Evolutionary conservation across 2,797 vertebrate genomes (phyloP).

Genomic region (Melanotaenia nigrans): DNA sequence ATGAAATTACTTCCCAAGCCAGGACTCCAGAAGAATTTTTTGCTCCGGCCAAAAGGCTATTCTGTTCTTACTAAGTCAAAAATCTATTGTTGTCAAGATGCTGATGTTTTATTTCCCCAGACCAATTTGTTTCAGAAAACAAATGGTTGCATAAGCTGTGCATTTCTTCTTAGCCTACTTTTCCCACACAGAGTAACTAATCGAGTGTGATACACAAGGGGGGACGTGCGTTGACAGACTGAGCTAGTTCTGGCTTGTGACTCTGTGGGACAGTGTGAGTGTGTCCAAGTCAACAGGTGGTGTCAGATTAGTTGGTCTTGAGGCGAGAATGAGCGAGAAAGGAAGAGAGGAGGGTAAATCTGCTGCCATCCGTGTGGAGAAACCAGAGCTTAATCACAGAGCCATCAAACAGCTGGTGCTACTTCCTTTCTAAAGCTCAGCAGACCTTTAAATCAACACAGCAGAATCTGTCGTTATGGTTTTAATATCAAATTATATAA

Average conservation of each 20-base stretch:
- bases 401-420: slow-evolving; percentile 62
- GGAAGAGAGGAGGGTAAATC: slow-evolving; percentile 50
- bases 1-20: slow-evolving; percentile 47
- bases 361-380: slow-evolving; percentile 41
- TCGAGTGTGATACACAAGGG: slow-evolving; percentile 44
- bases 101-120: slow-evolving; percentile 21
- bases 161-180: slow-evolving; percentile 43
- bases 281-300: slow-evolving; percentile 79
- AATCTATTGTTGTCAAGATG: slow-evolving; percentile 19
- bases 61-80: slow-evolving; percentile 33
- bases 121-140: slow-evolving; percentile 32
- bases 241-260: slow-evolving; percentile 58
- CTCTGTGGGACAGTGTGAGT: slow-evolving; percentile 63
- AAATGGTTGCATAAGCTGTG: slow-evolving; percentile 33
- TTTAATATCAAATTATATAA: background rate
- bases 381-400: slow-evolving; percentile 62
- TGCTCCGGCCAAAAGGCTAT: slow-evolving; percentile 9
- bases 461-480: background rate
- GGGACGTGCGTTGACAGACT: slow-evolving; percentile 45
- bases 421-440: slow-evolving; percentile 52
- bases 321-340: slow-evolving; percentile 59
- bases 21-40: slow-evolving; percentile 14
- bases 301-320: slow-evolving; percentile 73
- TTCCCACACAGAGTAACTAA: slow-evolving; percentile 62
- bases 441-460: slow-evolving; percentile 44